Evolutionary conservation across 2,113 vertebrate genomes (phyloP).

Genomic region (Antechinus flavipes): DNA sequence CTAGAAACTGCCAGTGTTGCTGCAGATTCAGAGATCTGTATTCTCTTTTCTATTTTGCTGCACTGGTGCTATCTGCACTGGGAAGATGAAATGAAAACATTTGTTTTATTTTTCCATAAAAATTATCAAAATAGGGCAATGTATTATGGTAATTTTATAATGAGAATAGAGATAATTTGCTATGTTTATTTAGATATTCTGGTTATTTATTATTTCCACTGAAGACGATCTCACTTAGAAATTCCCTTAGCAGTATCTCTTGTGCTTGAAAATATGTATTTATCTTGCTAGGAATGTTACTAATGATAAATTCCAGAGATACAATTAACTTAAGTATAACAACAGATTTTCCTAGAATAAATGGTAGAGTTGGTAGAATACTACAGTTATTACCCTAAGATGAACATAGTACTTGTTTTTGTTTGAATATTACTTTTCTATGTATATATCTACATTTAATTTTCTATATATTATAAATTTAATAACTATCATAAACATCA

Average conservation of each 20-base stretch:
- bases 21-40: too few relatives aligned
- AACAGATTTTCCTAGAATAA: background rate
- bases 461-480: background rate
- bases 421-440: background rate
- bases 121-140: background rate
- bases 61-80: too few relatives aligned
- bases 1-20: too few relatives aligned
- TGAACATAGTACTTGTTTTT: background rate
- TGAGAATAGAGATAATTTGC: background rate
- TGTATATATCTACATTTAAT: background rate
- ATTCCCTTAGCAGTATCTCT: background rate
- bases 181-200: background rate
- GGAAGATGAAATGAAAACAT: background rate
- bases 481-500: background rate
- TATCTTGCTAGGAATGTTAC: background rate
- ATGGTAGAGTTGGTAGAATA: background rate
- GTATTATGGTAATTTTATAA: background rate
- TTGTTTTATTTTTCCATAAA: slow-evolving; percentile 28
- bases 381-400: background rate
- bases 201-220: background rate
- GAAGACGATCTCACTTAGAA: background rate
- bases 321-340: background rate
- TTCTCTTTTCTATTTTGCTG: too few relatives aligned
- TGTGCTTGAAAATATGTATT: background rate
- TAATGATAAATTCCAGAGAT: background rate